These are phyloP conservation scores for Hydra vulgaris DNA, from an alignment of 30 jellyfish, hydroid and myxozoan genomes.

Conservation along the genomic window DNA sequence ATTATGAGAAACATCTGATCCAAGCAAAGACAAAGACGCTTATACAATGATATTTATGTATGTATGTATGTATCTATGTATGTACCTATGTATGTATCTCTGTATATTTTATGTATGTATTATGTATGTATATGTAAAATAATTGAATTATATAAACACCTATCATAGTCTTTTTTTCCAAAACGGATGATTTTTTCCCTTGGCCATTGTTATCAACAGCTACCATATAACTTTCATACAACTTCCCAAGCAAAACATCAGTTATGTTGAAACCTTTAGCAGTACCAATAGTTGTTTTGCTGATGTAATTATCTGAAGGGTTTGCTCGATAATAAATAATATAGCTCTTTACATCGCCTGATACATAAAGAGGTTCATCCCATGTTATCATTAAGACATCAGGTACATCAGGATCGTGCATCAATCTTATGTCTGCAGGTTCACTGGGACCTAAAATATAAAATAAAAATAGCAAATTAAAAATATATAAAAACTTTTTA, in stretches of 20 bases:
- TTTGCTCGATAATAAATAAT: conserved; percentile 27
- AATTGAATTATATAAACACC: neutral
- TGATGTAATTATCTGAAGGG: conserved; percentile 23
- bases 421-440: conserved; percentile 37
- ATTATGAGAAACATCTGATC: no score
- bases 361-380: conserved; percentile 43
- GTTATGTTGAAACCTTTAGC: conserved; percentile 25
- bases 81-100: no score
- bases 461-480: neutral
- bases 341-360: conserved; percentile 42
- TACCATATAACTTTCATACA: conserved; percentile 32
- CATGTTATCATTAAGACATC: conserved; percentile 48
- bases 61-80: no score
- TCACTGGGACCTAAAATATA: conserved; percentile 46
- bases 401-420: conserved; percentile 41
- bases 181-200: conserved; percentile 26
- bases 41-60: no score
- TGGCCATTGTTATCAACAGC: conserved; percentile 53
- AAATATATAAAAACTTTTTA: no score
- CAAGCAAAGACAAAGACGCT: no score
- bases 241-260: conserved; percentile 17
- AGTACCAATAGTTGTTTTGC: conserved; percentile 33
- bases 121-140: neutral
- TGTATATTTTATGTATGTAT: no score
- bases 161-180: neutral